Evolutionary conservation across 2,888 invertebrate species (phyloP).

Genomic region (Dichetophora obliterata): DNA sequence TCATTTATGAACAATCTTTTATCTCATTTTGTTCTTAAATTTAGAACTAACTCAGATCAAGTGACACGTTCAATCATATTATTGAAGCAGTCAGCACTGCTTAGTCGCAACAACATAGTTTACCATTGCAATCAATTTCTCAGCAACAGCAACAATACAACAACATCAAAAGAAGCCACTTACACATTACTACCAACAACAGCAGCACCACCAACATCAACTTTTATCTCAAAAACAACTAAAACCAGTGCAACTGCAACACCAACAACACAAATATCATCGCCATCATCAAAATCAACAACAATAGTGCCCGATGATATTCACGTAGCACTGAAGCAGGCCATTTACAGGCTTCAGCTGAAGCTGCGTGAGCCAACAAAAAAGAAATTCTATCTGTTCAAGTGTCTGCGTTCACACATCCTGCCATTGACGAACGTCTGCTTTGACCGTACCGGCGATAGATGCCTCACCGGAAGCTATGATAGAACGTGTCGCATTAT

Average conservation of each 20-base stretch:
- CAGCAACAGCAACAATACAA: slow-evolving; percentile 13
- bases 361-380: slow-evolving; percentile 75
- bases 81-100: slow-evolving; percentile 47
- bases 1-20: background rate
- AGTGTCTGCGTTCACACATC: slow-evolving; percentile 77
- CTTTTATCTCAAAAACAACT: background rate
- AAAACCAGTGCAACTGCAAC: background rate
- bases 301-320: slow-evolving; percentile 64
- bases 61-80: slow-evolving; percentile 53
- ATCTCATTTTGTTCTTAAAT: background rate
- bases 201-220: slow-evolving; percentile 6
- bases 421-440: slow-evolving; percentile 81
- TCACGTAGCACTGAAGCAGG: slow-evolving; percentile 73
- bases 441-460: slow-evolving; percentile 79
- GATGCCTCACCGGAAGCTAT: slow-evolving; percentile 86
- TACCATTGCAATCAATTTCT: slow-evolving; percentile 28
- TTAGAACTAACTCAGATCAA: slow-evolving; percentile 50
- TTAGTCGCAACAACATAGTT: background rate
- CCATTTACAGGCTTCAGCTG: slow-evolving; percentile 75
- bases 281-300: slow-evolving; percentile 23
- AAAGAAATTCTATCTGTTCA: slow-evolving; percentile 77
- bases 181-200: background rate
- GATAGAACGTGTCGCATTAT: slow-evolving; percentile 87
- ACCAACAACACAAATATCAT: background rate
- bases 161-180: background rate